phyloP scores from a whole-genome alignment of 53 echinoderm and acorn worm genomes.

The Antedon mediterranea region DNA sequence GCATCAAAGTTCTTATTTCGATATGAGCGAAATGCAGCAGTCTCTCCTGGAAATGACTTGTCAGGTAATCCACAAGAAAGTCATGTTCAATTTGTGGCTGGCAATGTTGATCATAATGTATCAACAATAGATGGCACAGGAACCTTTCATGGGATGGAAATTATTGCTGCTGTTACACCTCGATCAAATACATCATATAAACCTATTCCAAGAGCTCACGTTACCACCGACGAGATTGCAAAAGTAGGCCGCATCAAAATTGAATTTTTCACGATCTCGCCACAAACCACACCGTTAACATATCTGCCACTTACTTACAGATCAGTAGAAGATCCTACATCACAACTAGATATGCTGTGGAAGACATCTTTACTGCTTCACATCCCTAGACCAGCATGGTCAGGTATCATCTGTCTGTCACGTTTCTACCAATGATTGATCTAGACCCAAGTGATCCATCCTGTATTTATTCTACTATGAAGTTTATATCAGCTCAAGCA shows the following conservation, averaged over 20 bases:
- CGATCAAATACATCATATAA: neutral
- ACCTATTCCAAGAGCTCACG: constrained; percentile 7
- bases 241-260: constrained; percentile 14
- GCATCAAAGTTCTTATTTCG: neutral
- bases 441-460: constrained; percentile 9
- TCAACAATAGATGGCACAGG: constrained; percentile 9
- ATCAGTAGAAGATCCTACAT: constrained; percentile 2
- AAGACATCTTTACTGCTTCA: neutral
- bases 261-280: constrained; percentile 7
- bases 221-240: constrained; percentile 15
- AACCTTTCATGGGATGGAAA: constrained; percentile 26
- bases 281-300: constrained; percentile 13
- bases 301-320: constrained; percentile 6
- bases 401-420: neutral
- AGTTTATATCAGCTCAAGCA: neutral
- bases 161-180: constrained; percentile 23
- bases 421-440: constrained; percentile 9
- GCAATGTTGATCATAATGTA: constrained; percentile 13
- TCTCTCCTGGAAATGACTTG: constrained; percentile 2
- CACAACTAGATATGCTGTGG: constrained; percentile 3
- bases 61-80: neutral
- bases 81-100: constrained; percentile 8
- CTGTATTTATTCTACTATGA: constrained; percentile 2
- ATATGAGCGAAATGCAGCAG: constrained; percentile 18
- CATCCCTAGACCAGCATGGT: constrained; percentile 9